phyloP scores from a whole-genome alignment of 2,797 vertebrate species.

The Pogoniulus pusillus region DNA sequence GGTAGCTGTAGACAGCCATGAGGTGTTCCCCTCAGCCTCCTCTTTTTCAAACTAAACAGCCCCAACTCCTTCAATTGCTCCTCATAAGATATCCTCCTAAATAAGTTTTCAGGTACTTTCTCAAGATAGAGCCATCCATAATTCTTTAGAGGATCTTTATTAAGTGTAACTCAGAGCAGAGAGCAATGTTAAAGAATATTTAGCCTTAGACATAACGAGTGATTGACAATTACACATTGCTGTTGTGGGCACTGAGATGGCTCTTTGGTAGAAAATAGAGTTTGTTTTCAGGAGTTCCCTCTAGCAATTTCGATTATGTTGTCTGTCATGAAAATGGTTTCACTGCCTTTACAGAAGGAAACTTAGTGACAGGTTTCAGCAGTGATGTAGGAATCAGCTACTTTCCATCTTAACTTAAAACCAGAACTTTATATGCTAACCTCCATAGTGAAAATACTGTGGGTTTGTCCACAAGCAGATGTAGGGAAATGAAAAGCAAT shows the following conservation, averaged over 20 bases:
- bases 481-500: neutral
- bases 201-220: neutral
- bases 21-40: too few species aligned
- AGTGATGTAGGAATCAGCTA: neutral
- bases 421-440: neutral
- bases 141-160: neutral
- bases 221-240: neutral
- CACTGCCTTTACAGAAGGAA: neutral
- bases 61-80: too few species aligned
- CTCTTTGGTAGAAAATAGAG: neutral
- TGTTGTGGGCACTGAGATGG: neutral
- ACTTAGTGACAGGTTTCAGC: neutral
- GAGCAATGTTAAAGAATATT: neutral
- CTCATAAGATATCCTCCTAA: neutral
- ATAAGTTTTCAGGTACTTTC: neutral
- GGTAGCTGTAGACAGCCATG: too few species aligned
- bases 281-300: neutral
- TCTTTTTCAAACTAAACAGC: too few species aligned
- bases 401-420: neutral
- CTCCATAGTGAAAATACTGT: neutral
- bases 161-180: neutral
- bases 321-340: neutral
- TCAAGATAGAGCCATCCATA: neutral
- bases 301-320: neutral
- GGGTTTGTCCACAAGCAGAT: neutral